phyloP scores from a whole-genome alignment of 2,113 vertebrate species.

The Oncorhynchus gorbuscha region DNA sequence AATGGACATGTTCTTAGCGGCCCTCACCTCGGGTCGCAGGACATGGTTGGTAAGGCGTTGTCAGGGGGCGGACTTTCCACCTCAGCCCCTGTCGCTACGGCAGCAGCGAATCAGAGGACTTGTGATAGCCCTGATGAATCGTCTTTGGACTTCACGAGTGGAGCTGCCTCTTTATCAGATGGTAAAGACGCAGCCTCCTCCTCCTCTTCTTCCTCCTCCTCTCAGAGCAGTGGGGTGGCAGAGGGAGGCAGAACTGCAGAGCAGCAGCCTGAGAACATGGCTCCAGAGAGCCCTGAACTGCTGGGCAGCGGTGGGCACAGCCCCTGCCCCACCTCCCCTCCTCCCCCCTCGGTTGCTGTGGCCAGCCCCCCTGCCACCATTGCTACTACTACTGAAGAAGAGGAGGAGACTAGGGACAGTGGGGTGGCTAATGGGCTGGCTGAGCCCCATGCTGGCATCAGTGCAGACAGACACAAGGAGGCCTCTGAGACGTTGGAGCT shows the following conservation, averaged over 20 bases:
- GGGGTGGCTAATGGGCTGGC: constrained; percentile 82
- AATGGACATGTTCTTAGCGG: constrained; percentile 83
- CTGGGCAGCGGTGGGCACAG: constrained; percentile 77
- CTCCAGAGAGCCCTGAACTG: constrained; percentile 76
- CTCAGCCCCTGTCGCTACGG: constrained; percentile 39
- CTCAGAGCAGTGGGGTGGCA: constrained; percentile 69
- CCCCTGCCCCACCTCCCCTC: constrained; percentile 70
- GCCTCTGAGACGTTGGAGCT: constrained; percentile 60
- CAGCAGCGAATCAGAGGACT: constrained; percentile 84
- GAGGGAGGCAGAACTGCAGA: constrained; percentile 88
- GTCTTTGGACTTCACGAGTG: constrained; percentile 78
- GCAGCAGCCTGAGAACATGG: constrained; percentile 80
- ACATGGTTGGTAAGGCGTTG: constrained; percentile 71
- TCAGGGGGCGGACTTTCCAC: constrained; percentile 53
- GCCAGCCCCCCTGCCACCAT: constrained; percentile 45
- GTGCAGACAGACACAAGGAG: constrained; percentile 64
- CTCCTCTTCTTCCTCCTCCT: constrained; percentile 70
- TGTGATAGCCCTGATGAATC: constrained; percentile 85
- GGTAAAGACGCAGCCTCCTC: constrained; percentile 68
- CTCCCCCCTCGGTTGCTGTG: constrained; percentile 58
- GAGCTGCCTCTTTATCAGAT: constrained; percentile 74
- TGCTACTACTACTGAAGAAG: constrained; percentile 51
- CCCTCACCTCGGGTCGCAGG: constrained; percentile 74
- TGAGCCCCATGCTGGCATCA: constrained; percentile 46
- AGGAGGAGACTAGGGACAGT: constrained; percentile 49